Percentiles rank a stretch among this genome's conserved stretches.
Evolutionary conservation across 2,888 invertebrate species (phyloP).

Genomic region (Timema podura): DNA sequence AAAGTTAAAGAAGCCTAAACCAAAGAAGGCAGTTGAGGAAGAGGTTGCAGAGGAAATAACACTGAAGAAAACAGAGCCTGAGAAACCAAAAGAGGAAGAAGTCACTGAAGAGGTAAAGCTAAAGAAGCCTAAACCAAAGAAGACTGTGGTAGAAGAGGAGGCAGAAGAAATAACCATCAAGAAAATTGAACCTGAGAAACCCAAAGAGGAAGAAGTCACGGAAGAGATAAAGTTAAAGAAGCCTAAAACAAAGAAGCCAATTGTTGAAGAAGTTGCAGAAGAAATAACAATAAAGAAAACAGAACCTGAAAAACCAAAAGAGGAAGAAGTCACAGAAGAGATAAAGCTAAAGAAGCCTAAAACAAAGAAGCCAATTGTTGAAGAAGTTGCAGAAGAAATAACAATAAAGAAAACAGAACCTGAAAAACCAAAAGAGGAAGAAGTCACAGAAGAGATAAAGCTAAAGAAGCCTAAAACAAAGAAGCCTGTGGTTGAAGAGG

Average conservation of each 20-base stretch:
- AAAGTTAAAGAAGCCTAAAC: conserved; percentile 62
- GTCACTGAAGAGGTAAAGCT: conserved; percentile 37
- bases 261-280: conserved; percentile 43
- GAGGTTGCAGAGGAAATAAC: conserved; percentile 59
- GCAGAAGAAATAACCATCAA: conserved; percentile 37
- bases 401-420: conserved; percentile 50
- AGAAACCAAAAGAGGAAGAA: conserved; percentile 28
- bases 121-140: conserved; percentile 34
- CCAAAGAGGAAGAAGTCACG: conserved; percentile 33
- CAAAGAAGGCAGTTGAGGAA: conserved; percentile 41
- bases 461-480: conserved; percentile 57
- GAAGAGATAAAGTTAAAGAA: conserved; percentile 37
- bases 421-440: conserved; percentile 45
- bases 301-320: conserved; percentile 38
- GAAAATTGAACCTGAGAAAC: conserved; percentile 24
- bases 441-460: conserved; percentile 63
- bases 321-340: conserved; percentile 44
- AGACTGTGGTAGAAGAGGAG: conserved; percentile 39
- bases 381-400: conserved; percentile 43
- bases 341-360: conserved; percentile 42
- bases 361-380: conserved; percentile 35
- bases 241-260: conserved; percentile 22
- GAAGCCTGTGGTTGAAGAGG: conserved; percentile 41
- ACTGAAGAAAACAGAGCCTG: conserved; percentile 62
- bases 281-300: conserved; percentile 18